Percentiles rank a stretch among this genome's conserved stretches.
Evolutionary conservation across 2,113 vertebrate species (phyloP).

Genomic region (Parus major): DNA sequence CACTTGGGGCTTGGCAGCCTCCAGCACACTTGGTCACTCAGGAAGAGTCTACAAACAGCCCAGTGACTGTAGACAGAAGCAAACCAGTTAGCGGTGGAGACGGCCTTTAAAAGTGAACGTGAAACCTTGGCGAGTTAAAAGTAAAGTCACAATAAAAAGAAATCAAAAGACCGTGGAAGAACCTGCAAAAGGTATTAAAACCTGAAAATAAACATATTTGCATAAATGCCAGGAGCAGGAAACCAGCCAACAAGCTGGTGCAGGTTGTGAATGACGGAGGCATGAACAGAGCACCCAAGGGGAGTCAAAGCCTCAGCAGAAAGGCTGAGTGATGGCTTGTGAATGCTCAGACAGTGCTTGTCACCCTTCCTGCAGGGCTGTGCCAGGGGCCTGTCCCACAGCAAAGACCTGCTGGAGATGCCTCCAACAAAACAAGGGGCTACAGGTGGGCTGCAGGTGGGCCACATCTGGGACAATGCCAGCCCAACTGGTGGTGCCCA

Average conservation of each 20-base stretch:
- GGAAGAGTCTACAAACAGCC: not conserved
- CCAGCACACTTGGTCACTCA: not conserved
- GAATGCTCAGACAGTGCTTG: not conserved
- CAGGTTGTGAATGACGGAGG: not conserved
- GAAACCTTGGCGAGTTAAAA: not conserved
- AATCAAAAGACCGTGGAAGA: not conserved
- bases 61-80: not conserved
- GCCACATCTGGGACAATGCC: not conserved
- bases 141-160: not conserved
- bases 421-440: not conserved
- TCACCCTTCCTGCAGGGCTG: not conserved
- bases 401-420: not conserved
- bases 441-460: rapidly evolving
- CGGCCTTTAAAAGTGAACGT: not conserved
- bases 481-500: not conserved
- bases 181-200: not conserved
- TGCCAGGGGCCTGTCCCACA: rapidly evolving
- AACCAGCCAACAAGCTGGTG: not conserved
- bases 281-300: not conserved
- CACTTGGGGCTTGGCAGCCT: not conserved
- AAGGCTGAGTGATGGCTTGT: not conserved
- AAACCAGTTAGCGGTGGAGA: not conserved
- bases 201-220: not conserved
- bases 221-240: not conserved
- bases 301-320: not conserved